phyloP scores from a whole-genome alignment of 2,888 invertebrate genomes.

The Hyalella azteca region DNA sequence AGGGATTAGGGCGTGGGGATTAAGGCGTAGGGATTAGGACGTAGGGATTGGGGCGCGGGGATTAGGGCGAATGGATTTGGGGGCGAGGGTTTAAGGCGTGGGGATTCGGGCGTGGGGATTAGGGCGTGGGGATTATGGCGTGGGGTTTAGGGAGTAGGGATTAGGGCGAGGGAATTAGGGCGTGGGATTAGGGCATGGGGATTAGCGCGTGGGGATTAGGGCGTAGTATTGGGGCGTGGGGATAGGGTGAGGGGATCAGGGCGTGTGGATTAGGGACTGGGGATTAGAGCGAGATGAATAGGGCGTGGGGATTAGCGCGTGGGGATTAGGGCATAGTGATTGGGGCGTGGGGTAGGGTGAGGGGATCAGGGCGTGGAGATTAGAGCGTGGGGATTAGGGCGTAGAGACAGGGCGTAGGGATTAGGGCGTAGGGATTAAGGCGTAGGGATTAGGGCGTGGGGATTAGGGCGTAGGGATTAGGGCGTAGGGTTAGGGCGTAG shows the following conservation, averaged over 20 bases:
- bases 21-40: no score
- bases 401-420: no score
- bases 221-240: background rate
- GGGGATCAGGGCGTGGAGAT: background rate
- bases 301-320: background rate
- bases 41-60: no score
- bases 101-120: background rate
- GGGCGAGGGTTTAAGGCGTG: no score
- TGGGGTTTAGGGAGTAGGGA: no score
- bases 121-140: no score
- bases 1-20: no score
- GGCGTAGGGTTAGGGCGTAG: background rate
- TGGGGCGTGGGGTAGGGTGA: no score
- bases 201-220: background rate
- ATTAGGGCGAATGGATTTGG: no score
- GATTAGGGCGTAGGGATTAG: background rate
- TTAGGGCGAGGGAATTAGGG: no score
- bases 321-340: background rate
- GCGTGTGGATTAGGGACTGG: background rate
- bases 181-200: no score
- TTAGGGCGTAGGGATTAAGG: background rate
- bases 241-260: background rate
- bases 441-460: background rate
- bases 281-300: background rate
- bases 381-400: background rate